A percentile compares a stretch with the other conserved stretches of the same genome.
Conservation (phyloP, 2,888 invertebrate genomes). For the Rhabditoides inermis region DNA sequence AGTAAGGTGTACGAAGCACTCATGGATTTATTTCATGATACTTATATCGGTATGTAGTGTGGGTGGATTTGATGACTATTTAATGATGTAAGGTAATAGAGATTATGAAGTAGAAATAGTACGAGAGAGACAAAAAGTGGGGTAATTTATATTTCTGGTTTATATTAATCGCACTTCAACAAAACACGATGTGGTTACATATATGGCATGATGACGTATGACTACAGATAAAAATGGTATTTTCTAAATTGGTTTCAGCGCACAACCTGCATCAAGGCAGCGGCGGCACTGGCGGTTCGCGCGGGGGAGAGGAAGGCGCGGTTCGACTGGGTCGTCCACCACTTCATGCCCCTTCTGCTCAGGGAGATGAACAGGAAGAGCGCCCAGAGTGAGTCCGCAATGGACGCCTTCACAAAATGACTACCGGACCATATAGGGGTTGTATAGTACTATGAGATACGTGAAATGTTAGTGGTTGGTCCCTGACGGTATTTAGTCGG, state of each 20-base stretch:
- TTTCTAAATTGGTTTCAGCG: constrained; percentile 30
- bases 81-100: neutral
- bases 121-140: neutral
- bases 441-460: no score
- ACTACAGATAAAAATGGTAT: neutral
- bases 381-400: constrained; percentile 16
- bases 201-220: no score
- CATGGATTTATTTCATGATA: no score
- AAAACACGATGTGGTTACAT: no score
- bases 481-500: no score
- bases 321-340: constrained; percentile 11
- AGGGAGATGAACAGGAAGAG: constrained; percentile 38
- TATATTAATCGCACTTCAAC: no score
- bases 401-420: no score
- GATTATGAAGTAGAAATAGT: neutral
- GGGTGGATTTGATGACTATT: no score
- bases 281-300: constrained; percentile 29
- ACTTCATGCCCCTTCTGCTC: constrained; percentile 31
- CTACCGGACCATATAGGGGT: no score
- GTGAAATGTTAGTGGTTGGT: no score
- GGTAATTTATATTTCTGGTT: neutral
- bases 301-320: constrained; percentile 2
- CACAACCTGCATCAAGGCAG: constrained; percentile 35
- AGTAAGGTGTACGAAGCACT: no score
- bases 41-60: no score